Base-by-base conservation (phyloP, 2,113 vertebrate genomes). In the Hemicordylus capensis region DNA sequence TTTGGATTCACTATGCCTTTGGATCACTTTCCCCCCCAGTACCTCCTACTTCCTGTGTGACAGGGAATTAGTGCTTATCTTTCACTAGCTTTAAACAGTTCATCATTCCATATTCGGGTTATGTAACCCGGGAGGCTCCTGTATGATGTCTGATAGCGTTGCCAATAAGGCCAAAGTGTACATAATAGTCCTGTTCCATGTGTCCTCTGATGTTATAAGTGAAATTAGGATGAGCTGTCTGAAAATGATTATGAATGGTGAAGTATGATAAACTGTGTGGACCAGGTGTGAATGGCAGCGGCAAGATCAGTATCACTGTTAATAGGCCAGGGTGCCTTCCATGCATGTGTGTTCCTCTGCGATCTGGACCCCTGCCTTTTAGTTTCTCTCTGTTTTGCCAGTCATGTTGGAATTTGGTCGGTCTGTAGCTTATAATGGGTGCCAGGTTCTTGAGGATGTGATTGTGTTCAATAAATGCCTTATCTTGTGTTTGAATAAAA, bases 161-260 rank as follows among this genome's bases (percentile, higher is more conserved):
- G 64, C 63, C n/a, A 73, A 1, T 81, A 12, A 89, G 76, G 80
- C 48, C 78, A 8, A 67, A 61, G 79, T 26, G 4, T 76, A 69
- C 76, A 75, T 87, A 46, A 26, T 64, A 26, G 19, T 78, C 59
- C 31, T 59, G 54, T 84, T 42, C n/a, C 24, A 37, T 69, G 1
- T 56, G 22, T 15, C 86, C 44, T 73, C 81, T 67, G 67, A 44
- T 67, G 34, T 42, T 83, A 22, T 39, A 74, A 59, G 51, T 89
- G 31, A 73, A 88, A 28, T 85, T 86, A 9, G 44, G 75, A 22
- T 74, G 84, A 37, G 12, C 15, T 81, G 31, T 58, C 28, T 37
- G 64, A 61, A 77, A 70, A n/a, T 63, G 26, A 34, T 84, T 84
- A 22, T 67, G 31, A 19, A 9, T 58, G 31, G 1, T 76, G 28